Evolutionary conservation across 2,888 invertebrate genomes (phyloP).

Genomic region (Melipona beecheii): DNA sequence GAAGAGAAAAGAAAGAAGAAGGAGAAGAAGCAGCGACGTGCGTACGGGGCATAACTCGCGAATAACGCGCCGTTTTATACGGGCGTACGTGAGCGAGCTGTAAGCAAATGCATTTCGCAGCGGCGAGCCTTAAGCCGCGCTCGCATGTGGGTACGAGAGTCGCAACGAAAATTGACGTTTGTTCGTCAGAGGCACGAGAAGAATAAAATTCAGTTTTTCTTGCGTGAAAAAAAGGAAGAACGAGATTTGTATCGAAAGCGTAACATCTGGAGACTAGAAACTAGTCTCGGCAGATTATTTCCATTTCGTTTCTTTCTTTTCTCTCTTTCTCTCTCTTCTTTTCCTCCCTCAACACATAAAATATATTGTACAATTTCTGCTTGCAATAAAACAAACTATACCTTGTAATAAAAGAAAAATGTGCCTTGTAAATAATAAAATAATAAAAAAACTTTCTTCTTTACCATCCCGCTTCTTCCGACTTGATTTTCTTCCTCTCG

Average conservation of each 20-base stretch:
- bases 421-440: too few species aligned
- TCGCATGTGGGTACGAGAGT: conserved; percentile 31
- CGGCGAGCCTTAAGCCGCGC: conserved; percentile 54
- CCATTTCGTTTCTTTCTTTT: neutral
- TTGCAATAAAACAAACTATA: too few species aligned
- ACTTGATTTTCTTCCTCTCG: neutral
- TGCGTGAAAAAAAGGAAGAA: too few species aligned
- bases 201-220: too few species aligned
- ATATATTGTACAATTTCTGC: too few species aligned
- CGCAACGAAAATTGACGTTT: neutral
- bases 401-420: too few species aligned
- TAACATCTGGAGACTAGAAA: too few species aligned
- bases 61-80: conserved; percentile 76
- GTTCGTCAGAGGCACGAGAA: too few species aligned
- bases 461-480: neutral
- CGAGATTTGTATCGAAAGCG: too few species aligned
- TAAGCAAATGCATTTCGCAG: conserved; percentile 70
- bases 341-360: neutral
- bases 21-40: conserved; percentile 61
- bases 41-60: conserved; percentile 73
- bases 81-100: conserved; percentile 69
- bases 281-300: too few species aligned
- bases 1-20: conserved; percentile 34
- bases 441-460: neutral
- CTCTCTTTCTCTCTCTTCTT: neutral